A percentile compares a stretch with the other conserved stretches of the same genome.
Evolutionary conservation across 2,113 vertebrate species (phyloP).

Genomic region (Calonectris borealis): DNA sequence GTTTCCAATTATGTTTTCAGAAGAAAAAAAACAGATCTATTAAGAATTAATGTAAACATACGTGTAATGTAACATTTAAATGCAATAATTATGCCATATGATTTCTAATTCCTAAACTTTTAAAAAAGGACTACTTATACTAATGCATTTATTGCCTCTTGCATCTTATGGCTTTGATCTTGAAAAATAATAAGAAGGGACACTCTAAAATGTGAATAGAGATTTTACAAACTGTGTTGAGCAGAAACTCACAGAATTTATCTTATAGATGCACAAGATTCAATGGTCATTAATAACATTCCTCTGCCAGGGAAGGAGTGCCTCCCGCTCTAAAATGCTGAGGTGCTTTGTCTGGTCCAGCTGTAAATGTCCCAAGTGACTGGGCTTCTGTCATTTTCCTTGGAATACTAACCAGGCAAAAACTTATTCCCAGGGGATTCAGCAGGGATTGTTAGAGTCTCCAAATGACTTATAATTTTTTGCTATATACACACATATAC

Average conservation of each 20-base stretch:
- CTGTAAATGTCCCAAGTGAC: neutral
- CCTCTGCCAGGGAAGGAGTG: neutral
- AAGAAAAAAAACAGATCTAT: conserved; percentile 54
- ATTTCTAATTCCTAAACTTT: conserved; percentile 57
- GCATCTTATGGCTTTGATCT: neutral
- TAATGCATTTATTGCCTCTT: neutral
- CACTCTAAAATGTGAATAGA: neutral
- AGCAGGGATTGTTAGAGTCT: neutral
- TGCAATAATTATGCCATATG: conserved; percentile 34
- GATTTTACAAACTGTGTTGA: neutral
- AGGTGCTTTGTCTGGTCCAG: neutral
- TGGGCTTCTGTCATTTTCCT: neutral
- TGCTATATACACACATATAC: neutral
- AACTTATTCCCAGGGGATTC: neutral
- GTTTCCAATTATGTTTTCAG: conserved; percentile 70
- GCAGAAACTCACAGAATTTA: neutral
- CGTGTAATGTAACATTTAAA: conserved; percentile 60
- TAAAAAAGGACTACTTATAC: neutral
- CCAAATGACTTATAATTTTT: conserved; percentile 10
- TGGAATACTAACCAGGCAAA: neutral
- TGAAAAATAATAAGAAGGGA: neutral
- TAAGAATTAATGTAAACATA: conserved; percentile 70
- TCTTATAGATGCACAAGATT: neutral
- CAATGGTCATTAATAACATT: neutral
- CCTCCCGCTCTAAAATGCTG: neutral